phyloP scores from a whole-genome alignment of 2,888 invertebrate species.

The Heliconius sara region DNA sequence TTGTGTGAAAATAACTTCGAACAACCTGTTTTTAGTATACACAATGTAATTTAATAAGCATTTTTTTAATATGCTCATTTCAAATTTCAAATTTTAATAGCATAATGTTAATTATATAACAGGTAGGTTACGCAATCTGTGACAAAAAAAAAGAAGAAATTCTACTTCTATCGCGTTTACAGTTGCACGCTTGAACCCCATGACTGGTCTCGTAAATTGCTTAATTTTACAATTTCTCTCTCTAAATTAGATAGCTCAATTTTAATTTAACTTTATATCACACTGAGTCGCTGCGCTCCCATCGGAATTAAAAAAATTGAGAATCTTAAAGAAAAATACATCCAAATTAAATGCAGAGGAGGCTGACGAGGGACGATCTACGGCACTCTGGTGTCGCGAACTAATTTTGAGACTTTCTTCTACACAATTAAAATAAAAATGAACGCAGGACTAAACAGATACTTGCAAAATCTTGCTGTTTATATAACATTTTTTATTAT shows the following conservation, averaged over 20 bases:
- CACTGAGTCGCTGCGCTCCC: conserved; percentile 24
- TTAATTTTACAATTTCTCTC: too few species aligned
- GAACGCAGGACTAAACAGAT: conserved; percentile 80
- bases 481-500: conserved; percentile 60
- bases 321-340: conserved; percentile 58
- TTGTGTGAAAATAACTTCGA: background rate
- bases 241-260: conserved; percentile 35
- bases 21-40: conserved; percentile 3
- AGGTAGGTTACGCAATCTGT: too few species aligned
- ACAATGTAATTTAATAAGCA: too few species aligned
- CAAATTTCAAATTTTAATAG: too few species aligned
- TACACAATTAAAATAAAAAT: conserved; percentile 82
- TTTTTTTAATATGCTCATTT: too few species aligned
- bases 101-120: too few species aligned
- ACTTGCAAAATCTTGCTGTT: conserved; percentile 75
- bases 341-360: conserved; percentile 71
- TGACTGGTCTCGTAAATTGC: too few species aligned
- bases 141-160: too few species aligned
- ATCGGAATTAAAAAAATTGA: conserved; percentile 34
- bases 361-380: conserved; percentile 65
- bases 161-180: too few species aligned
- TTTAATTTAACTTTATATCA: conserved; percentile 39
- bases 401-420: conserved; percentile 82
- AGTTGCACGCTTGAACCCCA: too few species aligned
- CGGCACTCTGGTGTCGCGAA: conserved; percentile 65